phyloP scores from a whole-genome alignment of 2,113 vertebrate genomes.

The western clawed frog (Xenopus tropicalis) region UCB_Xtro_10.0 CM004450.2:44149501-44150000 shows the following conservation, averaged over 20 bases:
- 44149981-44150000: slow-evolving; percentile 24
- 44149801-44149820: background rate
- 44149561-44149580: too few relatives aligned
- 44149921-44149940: slow-evolving; percentile 28
- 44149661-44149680: background rate
- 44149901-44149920: slow-evolving; percentile 17
- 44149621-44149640: too few relatives aligned
- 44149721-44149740: background rate
- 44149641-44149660: too few relatives aligned
- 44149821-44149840: background rate
- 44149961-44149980: slow-evolving; percentile 20
- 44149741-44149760: background rate
- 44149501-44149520: too few relatives aligned
- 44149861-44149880: background rate
- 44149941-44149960: slow-evolving; percentile 15
- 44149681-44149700: background rate
- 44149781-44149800: too few relatives aligned
- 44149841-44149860: background rate
- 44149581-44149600: too few relatives aligned
- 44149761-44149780: background rate
- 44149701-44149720: background rate
- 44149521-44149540: too few relatives aligned
- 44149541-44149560: too few relatives aligned
- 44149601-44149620: too few relatives aligned
- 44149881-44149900: background rate